These are phyloP conservation scores for Dimorphilus gyrociliatus DNA, from an alignment of 2,888 invertebrate genomes.

Conservation along the genomic window DNA sequence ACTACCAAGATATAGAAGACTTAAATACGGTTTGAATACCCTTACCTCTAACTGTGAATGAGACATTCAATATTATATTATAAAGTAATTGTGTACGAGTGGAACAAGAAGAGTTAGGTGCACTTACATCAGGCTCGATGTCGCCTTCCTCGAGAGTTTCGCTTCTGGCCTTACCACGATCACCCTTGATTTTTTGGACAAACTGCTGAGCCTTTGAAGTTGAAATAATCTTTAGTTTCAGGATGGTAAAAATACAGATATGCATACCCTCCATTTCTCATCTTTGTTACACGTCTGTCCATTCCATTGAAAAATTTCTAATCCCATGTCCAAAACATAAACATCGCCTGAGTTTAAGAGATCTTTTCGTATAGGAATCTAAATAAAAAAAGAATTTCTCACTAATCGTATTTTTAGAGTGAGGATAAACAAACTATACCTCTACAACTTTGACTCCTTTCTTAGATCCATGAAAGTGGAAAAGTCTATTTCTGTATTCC, in stretches of 20 bases:
- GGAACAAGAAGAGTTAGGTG: too few relatives aligned
- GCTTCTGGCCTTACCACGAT: slow-evolving; percentile 14
- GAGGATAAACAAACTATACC: too few relatives aligned
- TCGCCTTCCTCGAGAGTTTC: slow-evolving; percentile 10
- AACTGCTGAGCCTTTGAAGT: slow-evolving; percentile 12
- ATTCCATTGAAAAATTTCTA: slow-evolving; percentile 28
- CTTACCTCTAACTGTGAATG: too few relatives aligned
- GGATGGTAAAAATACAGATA: not conserved
- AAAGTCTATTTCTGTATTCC: slow-evolving; percentile 26
- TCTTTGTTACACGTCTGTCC: slow-evolving; percentile 27
- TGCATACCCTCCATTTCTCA: slow-evolving; percentile 22
- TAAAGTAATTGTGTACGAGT: too few relatives aligned
- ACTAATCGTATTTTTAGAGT: too few relatives aligned
- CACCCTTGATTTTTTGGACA: slow-evolving; percentile 16
- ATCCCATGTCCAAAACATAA: slow-evolving; percentile 30
- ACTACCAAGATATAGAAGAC: too few relatives aligned
- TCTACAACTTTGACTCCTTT: slow-evolving; percentile 20
- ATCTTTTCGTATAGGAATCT: slow-evolving; percentile 12
- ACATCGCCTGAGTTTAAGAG: slow-evolving; percentile 25
- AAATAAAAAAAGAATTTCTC: too few relatives aligned
- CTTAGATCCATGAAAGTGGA: slow-evolving; percentile 20
- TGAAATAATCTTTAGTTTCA: not conserved
- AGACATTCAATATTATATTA: too few relatives aligned
- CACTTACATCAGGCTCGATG: too few relatives aligned
- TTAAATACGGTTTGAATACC: too few relatives aligned